Base-by-base conservation (phyloP, 2,797 vertebrate species). In the Falco columbarius region DNA sequence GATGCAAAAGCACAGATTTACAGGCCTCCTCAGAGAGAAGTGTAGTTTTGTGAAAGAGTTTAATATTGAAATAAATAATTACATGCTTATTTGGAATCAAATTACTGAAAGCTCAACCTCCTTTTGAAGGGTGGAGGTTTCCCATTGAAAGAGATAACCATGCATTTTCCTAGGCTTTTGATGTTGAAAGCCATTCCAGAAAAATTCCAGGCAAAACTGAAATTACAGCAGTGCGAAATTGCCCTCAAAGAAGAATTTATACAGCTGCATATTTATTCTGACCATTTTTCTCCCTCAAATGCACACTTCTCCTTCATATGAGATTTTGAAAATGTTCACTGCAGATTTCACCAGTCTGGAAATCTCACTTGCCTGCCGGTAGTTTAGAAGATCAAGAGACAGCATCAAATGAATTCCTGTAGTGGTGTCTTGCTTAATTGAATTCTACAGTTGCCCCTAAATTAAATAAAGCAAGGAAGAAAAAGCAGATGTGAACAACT, bases 141-240 rank as follows among this genome's bases (percentile, higher is more conserved):
- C 71, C 58, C 30, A 61, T 6, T 81, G 49, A 91, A 93, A 81
- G 36, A 94, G 44, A 76, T 88, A 94, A 91, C 76, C 29, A 58
- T 12, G 68, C 71, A 34, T 58, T 88, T 90, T 65, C 72, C 46
- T 36, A 63, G 2, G 63, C 72, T 95, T 97, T 94, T 95, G 94
- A 94, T 92, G 80, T 89, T 86, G 85, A 93, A 94, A 97, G 20
- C 29, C 62, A 93, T 68, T 91, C 89, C 75, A 93, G 61, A 72
- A 96, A 91, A 94, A 93, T 58, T 83, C 70, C 46, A 88, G 42
- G 95, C 65, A 86, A 94, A 95, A 75, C 29, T 86, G 68, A 81
- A 95, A 72, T 84, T 83, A 77, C 65, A 54, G 87, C 17, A 40
- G 46, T 83, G 68, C 81, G 84, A 94, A 97, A 95, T 83, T 81